phyloP scores from a whole-genome alignment of 2,888 invertebrate genomes.

The Drosophila pullipes region DNA sequence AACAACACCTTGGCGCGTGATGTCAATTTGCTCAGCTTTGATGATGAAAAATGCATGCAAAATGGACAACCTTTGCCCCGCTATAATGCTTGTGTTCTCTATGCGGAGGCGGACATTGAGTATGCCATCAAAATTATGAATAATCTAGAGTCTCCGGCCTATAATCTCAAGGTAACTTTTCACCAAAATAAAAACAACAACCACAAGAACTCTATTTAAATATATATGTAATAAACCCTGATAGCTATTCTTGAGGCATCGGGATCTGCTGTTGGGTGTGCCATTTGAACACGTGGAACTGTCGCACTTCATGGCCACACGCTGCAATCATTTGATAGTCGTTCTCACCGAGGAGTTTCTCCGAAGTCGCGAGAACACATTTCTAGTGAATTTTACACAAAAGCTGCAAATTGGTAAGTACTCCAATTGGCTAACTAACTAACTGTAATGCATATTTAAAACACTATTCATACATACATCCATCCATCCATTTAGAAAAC shows the following conservation, averaged over 20 bases:
- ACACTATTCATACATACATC: neutral
- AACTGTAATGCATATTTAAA: neutral
- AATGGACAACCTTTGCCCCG: constrained; percentile 87
- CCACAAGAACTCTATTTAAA: neutral
- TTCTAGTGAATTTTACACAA: constrained; percentile 92
- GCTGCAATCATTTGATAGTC: constrained; percentile 92
- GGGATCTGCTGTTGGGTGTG: constrained; percentile 90
- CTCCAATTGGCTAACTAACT: neutral
- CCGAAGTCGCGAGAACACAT: constrained; percentile 90
- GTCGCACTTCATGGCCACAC: constrained; percentile 90
- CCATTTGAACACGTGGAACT: constrained; percentile 90
- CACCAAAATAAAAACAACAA: neutral
- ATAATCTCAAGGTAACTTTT: constrained; percentile 88
- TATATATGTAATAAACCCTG: neutral
- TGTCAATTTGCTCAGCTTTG: constrained; percentile 85
- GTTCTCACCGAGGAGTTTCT: constrained; percentile 92
- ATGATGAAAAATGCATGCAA: constrained; percentile 86
- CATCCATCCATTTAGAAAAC: constrained; percentile 85
- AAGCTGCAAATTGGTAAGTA: constrained; percentile 91
- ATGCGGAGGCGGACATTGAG: constrained; percentile 90
- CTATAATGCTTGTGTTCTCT: constrained; percentile 93
- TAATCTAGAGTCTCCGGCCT: constrained; percentile 86
- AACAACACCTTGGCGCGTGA: constrained; percentile 61
- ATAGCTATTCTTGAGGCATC: constrained; percentile 91
- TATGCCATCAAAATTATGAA: constrained; percentile 89